These are phyloP conservation scores for Myotis davidii DNA, from an alignment of 2,113 vertebrate species.

Conservation along the genomic window DNA sequence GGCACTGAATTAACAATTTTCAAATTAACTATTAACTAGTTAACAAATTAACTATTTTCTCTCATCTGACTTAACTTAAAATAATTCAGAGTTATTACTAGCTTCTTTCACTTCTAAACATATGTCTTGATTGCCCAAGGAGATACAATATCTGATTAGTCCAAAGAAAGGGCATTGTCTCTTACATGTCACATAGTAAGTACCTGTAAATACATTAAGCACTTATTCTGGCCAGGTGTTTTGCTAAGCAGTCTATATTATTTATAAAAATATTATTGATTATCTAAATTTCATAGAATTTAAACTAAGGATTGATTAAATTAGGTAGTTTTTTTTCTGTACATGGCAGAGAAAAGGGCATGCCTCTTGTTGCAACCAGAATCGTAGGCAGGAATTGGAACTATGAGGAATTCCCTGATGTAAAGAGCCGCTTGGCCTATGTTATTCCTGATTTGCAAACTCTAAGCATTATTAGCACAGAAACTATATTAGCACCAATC, in stretches of 20 bases:
- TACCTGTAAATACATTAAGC: not conserved
- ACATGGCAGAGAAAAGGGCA: not conserved
- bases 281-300: not conserved
- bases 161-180: not conserved
- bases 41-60: no score
- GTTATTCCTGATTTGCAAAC: not conserved
- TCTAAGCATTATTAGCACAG: not conserved
- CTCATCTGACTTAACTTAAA: not conserved
- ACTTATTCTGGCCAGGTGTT: not conserved
- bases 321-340: not conserved
- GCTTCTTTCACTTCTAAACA: not conserved
- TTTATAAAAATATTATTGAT: not conserved
- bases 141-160: not conserved
- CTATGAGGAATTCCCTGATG: no score
- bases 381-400: not conserved
- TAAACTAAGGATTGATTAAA: not conserved
- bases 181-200: not conserved
- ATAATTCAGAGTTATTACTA: not conserved
- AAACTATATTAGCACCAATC: not conserved
- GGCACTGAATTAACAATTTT: not conserved
- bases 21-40: no score
- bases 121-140: not conserved
- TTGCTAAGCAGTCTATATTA: not conserved
- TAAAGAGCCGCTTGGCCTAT: not conserved
- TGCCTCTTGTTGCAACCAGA: not conserved